A percentile compares a stretch with the other conserved stretches of the same genome.
Evolutionary conservation across 2,888 invertebrate species (phyloP).

Genomic region (Pteria penguin): DNA sequence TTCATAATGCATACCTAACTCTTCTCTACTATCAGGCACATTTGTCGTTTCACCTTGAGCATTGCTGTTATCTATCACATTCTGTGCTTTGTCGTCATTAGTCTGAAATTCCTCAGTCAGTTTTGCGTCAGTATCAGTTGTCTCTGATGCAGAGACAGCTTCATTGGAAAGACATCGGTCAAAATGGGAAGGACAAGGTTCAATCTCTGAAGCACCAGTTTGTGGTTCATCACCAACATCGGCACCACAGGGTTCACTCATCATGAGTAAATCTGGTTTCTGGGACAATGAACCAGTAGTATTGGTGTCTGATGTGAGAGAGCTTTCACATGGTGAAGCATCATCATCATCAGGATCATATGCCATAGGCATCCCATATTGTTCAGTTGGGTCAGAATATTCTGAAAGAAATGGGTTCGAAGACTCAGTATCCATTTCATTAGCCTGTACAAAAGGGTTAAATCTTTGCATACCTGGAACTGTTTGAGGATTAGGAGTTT

Average conservation of each 20-base stretch:
- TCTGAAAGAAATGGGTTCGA: conserved; percentile 21
- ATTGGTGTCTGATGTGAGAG: background rate
- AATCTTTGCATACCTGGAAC: conserved; percentile 15
- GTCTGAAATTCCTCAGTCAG: background rate
- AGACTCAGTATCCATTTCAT: conserved; percentile 11
- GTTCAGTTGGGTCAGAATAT: background rate
- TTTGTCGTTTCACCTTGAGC: background rate
- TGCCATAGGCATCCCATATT: background rate
- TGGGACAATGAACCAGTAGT: background rate
- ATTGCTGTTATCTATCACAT: conserved; percentile 9
- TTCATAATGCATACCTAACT: conserved; percentile 1
- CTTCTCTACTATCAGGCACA: conserved; percentile 5
- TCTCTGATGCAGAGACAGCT: background rate
- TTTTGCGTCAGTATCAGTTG: background rate
- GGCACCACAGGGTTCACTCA: no score
- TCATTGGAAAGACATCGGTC: conserved; percentile 6
- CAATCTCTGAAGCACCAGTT: background rate
- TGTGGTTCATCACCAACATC: background rate
- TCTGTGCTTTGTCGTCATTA: conserved; percentile 1
- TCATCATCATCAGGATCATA: background rate
- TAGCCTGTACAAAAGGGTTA: conserved; percentile 1
- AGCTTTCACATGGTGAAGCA: background rate
- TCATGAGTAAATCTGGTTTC: background rate
- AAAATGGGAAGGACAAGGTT: conserved; percentile 7
- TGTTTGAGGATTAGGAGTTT: background rate